Evolutionary conservation across 2,888 invertebrate species (phyloP).

Genomic region (Drosophila putrida): DNA sequence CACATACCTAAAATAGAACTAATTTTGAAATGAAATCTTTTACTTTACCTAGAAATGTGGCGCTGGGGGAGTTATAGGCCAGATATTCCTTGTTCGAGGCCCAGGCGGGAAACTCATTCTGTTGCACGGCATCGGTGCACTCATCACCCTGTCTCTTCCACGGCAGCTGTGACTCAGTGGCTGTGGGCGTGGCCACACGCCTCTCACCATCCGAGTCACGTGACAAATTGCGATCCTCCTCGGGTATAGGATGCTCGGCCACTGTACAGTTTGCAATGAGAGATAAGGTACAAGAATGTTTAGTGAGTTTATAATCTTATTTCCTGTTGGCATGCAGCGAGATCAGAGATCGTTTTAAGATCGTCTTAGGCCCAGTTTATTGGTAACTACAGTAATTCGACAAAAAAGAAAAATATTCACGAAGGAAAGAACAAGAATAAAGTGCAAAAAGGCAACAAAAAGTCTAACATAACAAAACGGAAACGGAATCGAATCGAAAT

Average conservation of each 20-base stretch:
- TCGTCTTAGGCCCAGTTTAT: slow-evolving; percentile 16
- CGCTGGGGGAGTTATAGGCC: slow-evolving; percentile 95
- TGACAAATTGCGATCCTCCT: slow-evolving; percentile 83
- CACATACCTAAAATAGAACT: neutral
- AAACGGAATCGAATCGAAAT: slow-evolving; percentile 19
- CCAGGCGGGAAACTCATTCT: slow-evolving; percentile 97
- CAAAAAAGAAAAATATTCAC: slow-evolving; percentile 26
- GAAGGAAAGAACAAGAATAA: slow-evolving; percentile 46
- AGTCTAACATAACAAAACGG: slow-evolving; percentile 10
- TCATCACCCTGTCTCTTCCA: slow-evolving; percentile 94
- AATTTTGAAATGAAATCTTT: neutral
- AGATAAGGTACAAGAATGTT: slow-evolving; percentile 1
- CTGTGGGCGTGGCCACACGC: slow-evolving; percentile 94
- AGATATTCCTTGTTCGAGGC: slow-evolving; percentile 97
- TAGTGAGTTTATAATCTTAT: slow-evolving; percentile 1
- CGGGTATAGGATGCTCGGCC: slow-evolving; percentile 83
- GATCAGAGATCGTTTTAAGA: slow-evolving; percentile 3
- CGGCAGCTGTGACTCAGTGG: slow-evolving; percentile 95
- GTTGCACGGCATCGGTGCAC: slow-evolving; percentile 89
- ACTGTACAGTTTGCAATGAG: slow-evolving; percentile 62
- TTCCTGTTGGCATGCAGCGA: slow-evolving; percentile 34
- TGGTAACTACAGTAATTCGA: slow-evolving; percentile 40
- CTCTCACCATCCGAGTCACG: slow-evolving; percentile 88
- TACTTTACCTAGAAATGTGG: slow-evolving; percentile 93
- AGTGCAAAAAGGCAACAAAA: slow-evolving; percentile 45